Base-by-base conservation (phyloP, 2,113 vertebrate species). In the Burhinus oedicnemus region DNA sequence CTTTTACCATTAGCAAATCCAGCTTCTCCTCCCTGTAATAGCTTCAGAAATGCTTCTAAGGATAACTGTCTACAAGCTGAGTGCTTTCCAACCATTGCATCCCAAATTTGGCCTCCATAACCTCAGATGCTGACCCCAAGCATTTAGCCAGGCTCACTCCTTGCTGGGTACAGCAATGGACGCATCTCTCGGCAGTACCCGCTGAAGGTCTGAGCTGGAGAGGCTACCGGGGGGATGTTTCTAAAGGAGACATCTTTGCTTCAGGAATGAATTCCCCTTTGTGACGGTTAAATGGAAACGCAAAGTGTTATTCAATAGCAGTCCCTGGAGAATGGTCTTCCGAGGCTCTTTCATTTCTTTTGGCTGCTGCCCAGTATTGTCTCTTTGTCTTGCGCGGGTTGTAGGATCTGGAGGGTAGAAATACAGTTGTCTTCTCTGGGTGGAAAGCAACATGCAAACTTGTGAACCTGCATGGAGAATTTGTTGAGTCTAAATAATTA, bases 351-450 rank as follows among this genome's bases (percentile, higher is more conserved):
- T 87, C 60, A 83, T 86, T 92, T 30, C 95, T 68, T 27, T 87
- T 97, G 96, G 90, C 90, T 7, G 14, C 91, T 11, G 51, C 92
- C 95, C 93, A 92, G 76, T 54, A 77, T 95, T 95, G 86, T 95
- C 64, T 87, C 57, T 52, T 45, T 54, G 74, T 27, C 76, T 42
- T 34, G 6, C 0, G 8, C 6, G 17, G 51, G 36, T 34, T 11
- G 4, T 51, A 51, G 83, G 88, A 30, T 88, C 85, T 9, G 23
- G 40, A 88, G 51, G 69, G 80, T 54, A 51, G 92, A 42, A 87
- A 64, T 9, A 18, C 2, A 0, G 52, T 40, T 4, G 0, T 69
- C 62, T 77, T 71, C 69, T 29, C 70, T 3, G 3, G 30, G 23
- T 23, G 2, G 71, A 38, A 82, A 90, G 82, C 87, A 65, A 72